Conservation (phyloP, 2,888 invertebrate genomes). For the Cephus rjabovi region DNA sequence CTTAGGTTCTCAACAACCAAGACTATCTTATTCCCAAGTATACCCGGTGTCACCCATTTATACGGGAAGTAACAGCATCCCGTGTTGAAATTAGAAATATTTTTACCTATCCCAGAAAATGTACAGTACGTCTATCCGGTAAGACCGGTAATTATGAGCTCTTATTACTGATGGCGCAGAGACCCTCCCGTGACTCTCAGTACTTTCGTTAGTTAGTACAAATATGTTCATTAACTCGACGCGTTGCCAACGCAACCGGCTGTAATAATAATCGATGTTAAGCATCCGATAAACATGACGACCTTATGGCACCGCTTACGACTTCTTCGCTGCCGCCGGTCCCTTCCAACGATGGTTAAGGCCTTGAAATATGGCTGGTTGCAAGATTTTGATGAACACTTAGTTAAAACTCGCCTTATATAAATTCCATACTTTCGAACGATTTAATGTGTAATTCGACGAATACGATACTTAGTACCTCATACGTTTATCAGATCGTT, state of each 20-base stretch:
- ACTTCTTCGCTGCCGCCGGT: not conserved
- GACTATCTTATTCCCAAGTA: not conserved
- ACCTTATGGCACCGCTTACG: constrained; percentile 18
- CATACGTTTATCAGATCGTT: not conserved
- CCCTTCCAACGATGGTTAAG: not conserved
- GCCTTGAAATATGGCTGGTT: not conserved
- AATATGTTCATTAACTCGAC: constrained; percentile 43
- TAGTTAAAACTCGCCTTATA: not conserved
- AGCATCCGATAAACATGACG: constrained; percentile 34
- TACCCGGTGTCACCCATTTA: not conserved
- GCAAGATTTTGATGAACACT: not conserved
- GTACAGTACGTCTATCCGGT: not conserved
- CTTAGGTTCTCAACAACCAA: not conserved
- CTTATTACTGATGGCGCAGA: not conserved
- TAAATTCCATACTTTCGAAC: not conserved
- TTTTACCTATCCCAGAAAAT: not conserved
- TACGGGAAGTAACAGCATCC: not conserved
- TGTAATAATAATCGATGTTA: constrained; percentile 34
- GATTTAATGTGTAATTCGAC: too few relatives aligned
- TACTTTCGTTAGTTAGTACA: not conserved
- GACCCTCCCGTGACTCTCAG: not conserved
- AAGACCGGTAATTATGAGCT: not conserved
- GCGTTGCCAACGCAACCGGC: constrained; percentile 11
- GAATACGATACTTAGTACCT: not conserved
- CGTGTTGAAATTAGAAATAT: not conserved